Evolutionary conservation across 2,113 vertebrate genomes (phyloP), one percentile per base, ranked within the genome.

Genomic region (Leptobrachium ailaonicum): DNA sequence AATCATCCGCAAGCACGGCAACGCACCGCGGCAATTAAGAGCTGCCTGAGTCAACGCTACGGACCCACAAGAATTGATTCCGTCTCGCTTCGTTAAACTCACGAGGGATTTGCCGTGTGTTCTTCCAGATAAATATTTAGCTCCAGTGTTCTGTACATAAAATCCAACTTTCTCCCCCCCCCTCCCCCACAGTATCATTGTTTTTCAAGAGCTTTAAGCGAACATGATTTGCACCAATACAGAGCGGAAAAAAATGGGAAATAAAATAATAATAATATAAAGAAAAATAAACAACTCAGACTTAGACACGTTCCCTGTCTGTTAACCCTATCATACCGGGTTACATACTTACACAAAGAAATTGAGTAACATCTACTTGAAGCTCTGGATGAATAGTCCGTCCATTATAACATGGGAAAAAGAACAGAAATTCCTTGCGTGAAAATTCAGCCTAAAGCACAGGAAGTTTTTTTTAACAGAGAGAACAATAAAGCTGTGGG

Each of bases 41-140:
- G 32, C 45, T 32, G 20, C 20, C 20, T 14, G 43, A 20, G 58
- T 12, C 53, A 9, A 41, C 69, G 60, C 77, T 64, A 1, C 32
- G 32, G 69, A 41, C 44, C 67, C 42, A 68, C 71, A 20, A 20
- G 43, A 20, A 73, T 79, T 79, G 77, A 72, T 71, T 64, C 58
- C 20, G 6, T 66, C 40, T 66, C 6, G 14, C 3, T 2, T 41
- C 62, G 40, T 54, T 41, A 42, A 5, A 66, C 8, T 56, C 75
- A 50, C 43, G 40, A 68, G 63, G 47, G 73, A 40, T 40, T 56
- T 76, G 43, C 50, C 63, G 14, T 45, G n/a, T 76, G 66, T 69
- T 56, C 47, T 6, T 45, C 40, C 2, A 13, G 76, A 77, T 77
- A 69, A 70, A 77, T 70, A 12, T 66, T 75, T 62, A 43, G 20